A percentile compares a stretch with the other conserved stretches of the same genome.
These are phyloP conservation scores for Lycia hirtaria DNA, from an alignment of 2,888 invertebrate genomes.

Conservation along the genomic window DNA sequence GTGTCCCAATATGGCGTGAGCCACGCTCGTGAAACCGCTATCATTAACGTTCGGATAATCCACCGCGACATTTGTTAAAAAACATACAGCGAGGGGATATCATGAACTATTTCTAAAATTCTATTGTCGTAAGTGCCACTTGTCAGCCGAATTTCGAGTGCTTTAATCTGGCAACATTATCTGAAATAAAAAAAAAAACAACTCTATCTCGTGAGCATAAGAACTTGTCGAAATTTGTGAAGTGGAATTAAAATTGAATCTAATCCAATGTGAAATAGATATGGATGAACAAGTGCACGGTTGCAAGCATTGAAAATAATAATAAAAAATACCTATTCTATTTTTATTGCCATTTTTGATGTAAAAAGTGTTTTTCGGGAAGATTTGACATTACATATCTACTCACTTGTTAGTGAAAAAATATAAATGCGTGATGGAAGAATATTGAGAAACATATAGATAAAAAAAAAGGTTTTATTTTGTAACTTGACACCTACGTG, in stretches of 20 bases:
- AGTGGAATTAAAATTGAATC: constrained; percentile 46
- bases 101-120: constrained; percentile 71
- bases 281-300: constrained; percentile 51
- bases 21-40: constrained; percentile 60
- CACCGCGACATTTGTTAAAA: constrained; percentile 83
- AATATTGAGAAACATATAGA: too few relatives aligned
- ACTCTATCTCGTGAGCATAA: constrained; percentile 28
- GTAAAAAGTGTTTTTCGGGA: too few relatives aligned
- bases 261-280: constrained; percentile 40
- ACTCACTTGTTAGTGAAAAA: too few relatives aligned
- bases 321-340: too few relatives aligned
- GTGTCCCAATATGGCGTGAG: constrained; percentile 71
- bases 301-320: constrained; percentile 32
- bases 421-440: too few relatives aligned
- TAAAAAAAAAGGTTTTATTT: too few relatives aligned
- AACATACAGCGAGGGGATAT: constrained; percentile 77
- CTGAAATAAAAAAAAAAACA: constrained; percentile 16
- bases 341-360: too few relatives aligned
- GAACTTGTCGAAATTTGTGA: constrained; percentile 30
- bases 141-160: constrained; percentile 52
- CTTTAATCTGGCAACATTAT: constrained; percentile 35
- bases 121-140: constrained; percentile 79
- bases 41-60: constrained; percentile 60
- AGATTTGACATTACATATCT: too few relatives aligned
- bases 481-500: too few relatives aligned